A percentile compares a stretch with the other conserved stretches of the same genome.
Conservation (phyloP, 2,888 invertebrate species). For the Gonocerus acuteangulatus region DNA sequence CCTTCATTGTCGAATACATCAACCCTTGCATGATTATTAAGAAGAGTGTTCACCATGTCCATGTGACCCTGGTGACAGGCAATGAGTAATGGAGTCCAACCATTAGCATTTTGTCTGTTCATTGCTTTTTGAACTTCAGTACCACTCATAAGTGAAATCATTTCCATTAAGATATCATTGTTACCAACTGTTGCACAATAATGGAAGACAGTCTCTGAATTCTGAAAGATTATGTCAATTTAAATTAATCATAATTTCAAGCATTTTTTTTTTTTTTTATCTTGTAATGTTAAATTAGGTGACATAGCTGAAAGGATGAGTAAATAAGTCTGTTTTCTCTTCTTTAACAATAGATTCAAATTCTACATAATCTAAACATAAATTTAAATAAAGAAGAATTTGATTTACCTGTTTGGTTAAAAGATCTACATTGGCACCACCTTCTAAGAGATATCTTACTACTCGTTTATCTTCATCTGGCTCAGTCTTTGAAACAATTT, state of each 20-base stretch:
- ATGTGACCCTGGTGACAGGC: constrained; percentile 94
- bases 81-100: constrained; percentile 95
- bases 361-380: too few relatives aligned
- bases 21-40: constrained; percentile 91
- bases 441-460: constrained; percentile 78
- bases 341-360: too few relatives aligned
- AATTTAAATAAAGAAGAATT: too few relatives aligned
- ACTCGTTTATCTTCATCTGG: constrained; percentile 68
- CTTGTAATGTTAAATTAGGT: too few relatives aligned
- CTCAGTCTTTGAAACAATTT: constrained; percentile 61
- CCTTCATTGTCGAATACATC: constrained; percentile 97
- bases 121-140: constrained; percentile 88
- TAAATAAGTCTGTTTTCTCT: too few relatives aligned
- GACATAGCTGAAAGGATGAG: too few relatives aligned
- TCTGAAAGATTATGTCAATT: constrained; percentile 46
- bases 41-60: constrained; percentile 80
- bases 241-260: neutral
- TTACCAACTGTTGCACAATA: constrained; percentile 92
- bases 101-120: constrained; percentile 86
- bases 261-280: neutral
- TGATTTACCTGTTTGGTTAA: constrained; percentile 59
- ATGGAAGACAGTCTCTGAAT: constrained; percentile 90
- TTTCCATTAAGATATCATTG: constrained; percentile 87
- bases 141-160: constrained; percentile 82
- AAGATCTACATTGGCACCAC: constrained; percentile 81